Base-by-base conservation (phyloP, 2,888 invertebrate species). In the Alsophila aescularia region DNA sequence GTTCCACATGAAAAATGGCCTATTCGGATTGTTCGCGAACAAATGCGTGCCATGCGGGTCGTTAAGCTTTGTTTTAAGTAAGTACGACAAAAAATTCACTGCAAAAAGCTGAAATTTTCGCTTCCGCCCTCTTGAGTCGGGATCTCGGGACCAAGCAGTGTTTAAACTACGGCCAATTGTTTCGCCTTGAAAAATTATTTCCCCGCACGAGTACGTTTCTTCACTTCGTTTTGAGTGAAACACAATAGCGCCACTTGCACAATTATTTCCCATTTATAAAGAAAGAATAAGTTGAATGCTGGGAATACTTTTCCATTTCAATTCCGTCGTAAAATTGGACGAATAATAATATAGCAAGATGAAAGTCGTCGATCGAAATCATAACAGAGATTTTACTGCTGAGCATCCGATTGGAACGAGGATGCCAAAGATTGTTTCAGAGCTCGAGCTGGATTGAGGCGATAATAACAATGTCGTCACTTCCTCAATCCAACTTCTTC, bases 1-100 rank as follows among this genome's bases (percentile, higher is more conserved):
- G 91, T 91, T 89, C 85, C 75, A 80, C 80, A 90, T 90, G 90
- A 91, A 89, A 90, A 91, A 91, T 91, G 86, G 87, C 86, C 87
- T 83, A 84, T 87, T 88, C 80, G 87, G 85, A 89, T 90, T 90
- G 90, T 90, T 91, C 88, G 66, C 72, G 85, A 89, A 90, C 90
- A 91, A 91, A 90, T 87, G 89, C 90, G 90, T 90, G 78, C 87
- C 86, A 86, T 84, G 85, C 84, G 86, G 90, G 89, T 89, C 90
- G 90, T 90, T 91, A 90, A 81, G 89, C 89, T 87, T 90, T 90
- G 90, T 90, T 91, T 90, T 88, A 85, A 81, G 81, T 81, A 87
- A 88, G 85, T 82, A 87, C 82, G 80, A 85, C 81, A 87, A 90
- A 90, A 89, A 90, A 87, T 75, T 79, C 78, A 74, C 77, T 64